These are phyloP conservation scores for Galerucella pusilla DNA, from an alignment of 2,888 invertebrate species.

Conservation along the genomic window DNA sequence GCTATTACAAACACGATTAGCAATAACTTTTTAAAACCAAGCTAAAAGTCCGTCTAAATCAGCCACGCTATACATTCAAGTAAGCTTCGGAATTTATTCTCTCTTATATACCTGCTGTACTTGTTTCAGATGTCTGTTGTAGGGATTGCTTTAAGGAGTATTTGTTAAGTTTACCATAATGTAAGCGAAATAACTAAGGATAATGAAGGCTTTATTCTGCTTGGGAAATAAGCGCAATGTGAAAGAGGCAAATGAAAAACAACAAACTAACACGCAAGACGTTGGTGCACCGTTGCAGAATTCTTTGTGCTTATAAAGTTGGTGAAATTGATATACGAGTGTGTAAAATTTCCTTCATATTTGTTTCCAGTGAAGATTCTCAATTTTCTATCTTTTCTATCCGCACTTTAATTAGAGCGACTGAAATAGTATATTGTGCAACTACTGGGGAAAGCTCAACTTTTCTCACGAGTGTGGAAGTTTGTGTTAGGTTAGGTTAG, in stretches of 20 bases:
- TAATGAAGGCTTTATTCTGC: slow-evolving; percentile 20
- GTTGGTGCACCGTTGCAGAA: neutral
- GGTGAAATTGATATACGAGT: neutral
- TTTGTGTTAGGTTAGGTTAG: too few species aligned
- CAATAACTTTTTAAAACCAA: slow-evolving; percentile 3
- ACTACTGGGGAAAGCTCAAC: too few species aligned
- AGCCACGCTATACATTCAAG: slow-evolving; percentile 3
- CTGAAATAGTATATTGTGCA: too few species aligned
- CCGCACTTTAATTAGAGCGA: too few species aligned
- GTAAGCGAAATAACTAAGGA: slow-evolving; percentile 20
- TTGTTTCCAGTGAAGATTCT: too few species aligned
- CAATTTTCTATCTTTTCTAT: too few species aligned
- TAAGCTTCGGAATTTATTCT: slow-evolving; percentile 1
- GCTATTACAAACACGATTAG: neutral
- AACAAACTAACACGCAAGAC: slow-evolving; percentile 14
- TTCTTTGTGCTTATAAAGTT: neutral
- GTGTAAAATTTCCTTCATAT: neutral
- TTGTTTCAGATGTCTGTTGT: slow-evolving; percentile 17
- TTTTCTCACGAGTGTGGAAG: too few species aligned
- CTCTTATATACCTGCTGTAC: neutral
- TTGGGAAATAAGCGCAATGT: slow-evolving; percentile 17
- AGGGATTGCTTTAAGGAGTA: slow-evolving; percentile 12
- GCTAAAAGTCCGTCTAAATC: slow-evolving; percentile 2
- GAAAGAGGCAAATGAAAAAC: slow-evolving; percentile 16
- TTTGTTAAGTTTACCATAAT: slow-evolving; percentile 21